These are phyloP conservation scores for Lamellibrachia satsuma DNA, from an alignment of 2,888 invertebrate genomes.

Conservation along the genomic window DNA sequence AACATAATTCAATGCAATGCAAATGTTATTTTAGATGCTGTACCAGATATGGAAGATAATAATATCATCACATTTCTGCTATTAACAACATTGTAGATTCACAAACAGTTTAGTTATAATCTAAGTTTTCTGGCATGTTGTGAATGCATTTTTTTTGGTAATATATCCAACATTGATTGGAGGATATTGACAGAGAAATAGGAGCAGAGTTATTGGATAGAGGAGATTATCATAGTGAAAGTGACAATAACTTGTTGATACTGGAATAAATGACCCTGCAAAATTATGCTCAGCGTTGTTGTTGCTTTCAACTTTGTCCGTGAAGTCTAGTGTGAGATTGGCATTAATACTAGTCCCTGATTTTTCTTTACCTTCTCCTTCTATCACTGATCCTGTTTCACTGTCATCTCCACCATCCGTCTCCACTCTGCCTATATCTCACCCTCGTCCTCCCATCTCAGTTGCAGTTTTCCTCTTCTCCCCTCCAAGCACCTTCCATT, in stretches of 20 bases:
- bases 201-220: background rate
- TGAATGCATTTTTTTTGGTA: background rate
- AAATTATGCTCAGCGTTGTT: background rate
- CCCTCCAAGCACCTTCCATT: background rate
- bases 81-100: background rate
- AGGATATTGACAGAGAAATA: background rate
- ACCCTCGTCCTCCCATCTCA: too few relatives aligned
- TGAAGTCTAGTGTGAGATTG: too few relatives aligned
- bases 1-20: background rate
- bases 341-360: too few relatives aligned
- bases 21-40: background rate
- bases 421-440: too few relatives aligned
- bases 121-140: background rate
- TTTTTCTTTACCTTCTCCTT: too few relatives aligned
- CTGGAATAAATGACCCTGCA: background rate
- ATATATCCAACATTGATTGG: background rate
- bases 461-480: too few relatives aligned
- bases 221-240: background rate
- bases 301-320: too few relatives aligned
- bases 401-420: too few relatives aligned
- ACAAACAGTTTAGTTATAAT: background rate
- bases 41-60: background rate
- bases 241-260: background rate
- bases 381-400: too few relatives aligned
- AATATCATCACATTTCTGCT: background rate